Conservation (phyloP, 1,140 invertebrate species). For the Pachypeltis micranthus region DNA sequence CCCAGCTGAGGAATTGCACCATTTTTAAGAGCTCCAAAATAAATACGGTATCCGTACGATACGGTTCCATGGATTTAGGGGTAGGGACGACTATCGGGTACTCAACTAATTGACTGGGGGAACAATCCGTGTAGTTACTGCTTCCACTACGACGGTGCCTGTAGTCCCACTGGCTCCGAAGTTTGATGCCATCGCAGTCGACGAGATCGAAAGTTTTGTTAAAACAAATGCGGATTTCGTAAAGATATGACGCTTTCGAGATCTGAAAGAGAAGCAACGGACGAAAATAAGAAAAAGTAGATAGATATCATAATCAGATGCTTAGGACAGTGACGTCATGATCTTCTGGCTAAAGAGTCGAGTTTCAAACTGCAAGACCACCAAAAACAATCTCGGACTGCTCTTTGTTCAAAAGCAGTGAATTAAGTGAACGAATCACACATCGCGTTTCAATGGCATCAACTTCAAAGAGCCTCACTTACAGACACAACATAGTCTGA, state of each 20-base stretch:
- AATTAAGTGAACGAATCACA: no score
- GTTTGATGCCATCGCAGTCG: constrained; percentile 25
- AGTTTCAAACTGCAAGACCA: no score
- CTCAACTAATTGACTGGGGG: not conserved
- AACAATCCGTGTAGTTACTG: not conserved
- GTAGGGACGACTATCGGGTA: not conserved
- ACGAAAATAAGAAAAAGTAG: not conserved
- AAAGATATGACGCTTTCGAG: constrained; percentile 19
- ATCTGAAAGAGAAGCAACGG: constrained; percentile 18
- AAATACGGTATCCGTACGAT: not conserved
- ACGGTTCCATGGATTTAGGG: not conserved
- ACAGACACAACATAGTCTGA: no score
- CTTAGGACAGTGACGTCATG: no score
- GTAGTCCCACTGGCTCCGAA: not conserved
- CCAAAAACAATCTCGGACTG: no score
- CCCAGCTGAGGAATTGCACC: not conserved
- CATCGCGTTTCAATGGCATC: no score
- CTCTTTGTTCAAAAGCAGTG: no score
- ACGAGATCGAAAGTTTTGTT: constrained; percentile 23
- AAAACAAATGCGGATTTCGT: constrained; percentile 27
- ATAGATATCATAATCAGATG: no score
- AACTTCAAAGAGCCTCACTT: no score
- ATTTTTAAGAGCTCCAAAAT: not conserved
- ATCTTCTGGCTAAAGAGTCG: no score
- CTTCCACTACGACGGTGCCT: not conserved